Evolutionary conservation across 2,888 invertebrate genomes (phyloP).

Genomic region (Chrysolina haemoptera): DNA sequence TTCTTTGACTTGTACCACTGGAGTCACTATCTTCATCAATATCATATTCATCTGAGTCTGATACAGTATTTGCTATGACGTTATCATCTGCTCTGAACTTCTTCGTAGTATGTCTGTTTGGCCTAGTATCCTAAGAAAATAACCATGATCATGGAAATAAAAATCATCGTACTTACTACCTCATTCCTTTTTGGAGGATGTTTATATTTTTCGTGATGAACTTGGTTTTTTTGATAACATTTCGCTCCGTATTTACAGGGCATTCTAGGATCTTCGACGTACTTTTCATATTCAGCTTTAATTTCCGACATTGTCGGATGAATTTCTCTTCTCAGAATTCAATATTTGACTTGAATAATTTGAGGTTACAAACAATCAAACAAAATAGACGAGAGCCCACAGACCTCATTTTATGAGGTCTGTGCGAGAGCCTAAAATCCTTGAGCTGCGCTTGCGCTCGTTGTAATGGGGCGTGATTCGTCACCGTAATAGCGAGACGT

Average conservation of each 20-base stretch:
- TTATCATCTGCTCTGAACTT: conserved; percentile 38
- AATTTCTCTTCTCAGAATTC: neutral
- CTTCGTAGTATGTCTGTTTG: conserved; percentile 38
- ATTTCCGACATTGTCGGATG: neutral
- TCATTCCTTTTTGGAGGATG: conserved; percentile 76
- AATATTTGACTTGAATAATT: too few relatives aligned
- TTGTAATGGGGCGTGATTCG: too few relatives aligned
- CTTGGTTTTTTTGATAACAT: conserved; percentile 87
- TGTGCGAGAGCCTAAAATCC: too few relatives aligned
- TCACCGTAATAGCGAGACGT: too few relatives aligned
- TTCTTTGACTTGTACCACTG: conserved; percentile 10
- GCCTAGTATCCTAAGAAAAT: conserved; percentile 30
- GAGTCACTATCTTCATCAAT: conserved; percentile 20
- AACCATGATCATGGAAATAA: conserved; percentile 1
- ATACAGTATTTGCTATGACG: conserved; percentile 6
- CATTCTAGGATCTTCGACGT: conserved; percentile 67
- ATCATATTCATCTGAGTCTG: conserved; percentile 30
- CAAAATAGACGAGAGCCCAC: too few relatives aligned
- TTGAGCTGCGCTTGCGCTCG: too few relatives aligned
- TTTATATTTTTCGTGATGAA: conserved; percentile 82
- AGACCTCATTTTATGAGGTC: too few relatives aligned
- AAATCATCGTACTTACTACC: conserved; percentile 28
- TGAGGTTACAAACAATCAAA: too few relatives aligned
- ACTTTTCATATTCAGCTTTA: conserved; percentile 46
- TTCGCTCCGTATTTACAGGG: conserved; percentile 84